A percentile compares a stretch with the other conserved stretches of the same genome.
Conservation (phyloP, 2,113 vertebrate genomes). For the Sinocyclocheilus anophthalmus region DNA sequence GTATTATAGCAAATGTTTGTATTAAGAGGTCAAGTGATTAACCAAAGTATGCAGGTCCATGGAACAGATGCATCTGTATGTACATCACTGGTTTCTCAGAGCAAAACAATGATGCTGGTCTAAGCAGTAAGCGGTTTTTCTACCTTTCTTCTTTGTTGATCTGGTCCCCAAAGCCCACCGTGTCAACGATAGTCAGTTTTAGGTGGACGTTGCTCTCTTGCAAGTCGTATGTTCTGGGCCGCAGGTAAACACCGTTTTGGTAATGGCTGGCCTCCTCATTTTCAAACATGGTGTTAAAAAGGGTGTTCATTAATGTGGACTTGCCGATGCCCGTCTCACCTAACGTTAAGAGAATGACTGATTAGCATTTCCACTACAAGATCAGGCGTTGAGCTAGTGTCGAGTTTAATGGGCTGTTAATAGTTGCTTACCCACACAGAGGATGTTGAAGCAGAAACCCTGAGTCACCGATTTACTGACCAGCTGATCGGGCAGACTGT, state of each 20-base stretch:
- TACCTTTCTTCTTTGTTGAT: slow-evolving; percentile 99
- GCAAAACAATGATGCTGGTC: not conserved
- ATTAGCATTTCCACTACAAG: not conserved
- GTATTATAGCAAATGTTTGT: not conserved
- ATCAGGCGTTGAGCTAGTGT: not conserved
- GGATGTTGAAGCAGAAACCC: slow-evolving; percentile 99
- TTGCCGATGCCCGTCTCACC: slow-evolving; percentile 98
- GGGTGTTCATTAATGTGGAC: slow-evolving; percentile 96
- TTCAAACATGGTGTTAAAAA: slow-evolving; percentile 97
- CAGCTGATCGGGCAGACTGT: slow-evolving; percentile 96
- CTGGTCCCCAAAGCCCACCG: slow-evolving; percentile 96
- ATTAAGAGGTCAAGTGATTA: not conserved
- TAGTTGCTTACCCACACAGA: slow-evolving; percentile 91
- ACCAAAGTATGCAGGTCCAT: too few species aligned
- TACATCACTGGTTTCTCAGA: not conserved
- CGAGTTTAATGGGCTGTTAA: not conserved
- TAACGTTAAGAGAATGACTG: slow-evolving; percentile 58
- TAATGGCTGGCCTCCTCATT: slow-evolving; percentile 96
- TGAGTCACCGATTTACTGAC: slow-evolving; percentile 98
- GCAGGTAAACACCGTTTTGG: slow-evolving; percentile 85
- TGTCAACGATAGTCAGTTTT: slow-evolving; percentile 93
- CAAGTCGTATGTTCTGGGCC: slow-evolving; percentile 91
- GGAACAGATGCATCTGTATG: not conserved
- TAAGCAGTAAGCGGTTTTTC: not conserved
- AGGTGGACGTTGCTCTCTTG: slow-evolving; percentile 96